A percentile compares a stretch with the other conserved stretches of the same genome.
Conservation (phyloP, 1,140 invertebrate genomes). For the Neelides sp. region DNA sequence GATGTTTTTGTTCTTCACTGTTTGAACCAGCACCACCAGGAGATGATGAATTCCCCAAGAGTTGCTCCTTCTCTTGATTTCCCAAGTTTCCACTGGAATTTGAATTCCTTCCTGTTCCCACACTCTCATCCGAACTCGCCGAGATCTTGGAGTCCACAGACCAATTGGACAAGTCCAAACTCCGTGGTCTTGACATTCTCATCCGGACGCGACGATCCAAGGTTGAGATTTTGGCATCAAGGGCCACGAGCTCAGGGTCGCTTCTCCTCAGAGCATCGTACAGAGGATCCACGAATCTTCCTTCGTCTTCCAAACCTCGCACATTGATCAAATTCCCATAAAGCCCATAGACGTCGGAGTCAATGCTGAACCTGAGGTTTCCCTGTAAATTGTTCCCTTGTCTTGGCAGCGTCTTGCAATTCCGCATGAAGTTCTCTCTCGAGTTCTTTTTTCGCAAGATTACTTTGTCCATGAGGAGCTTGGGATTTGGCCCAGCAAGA, state of each 20-base stretch:
- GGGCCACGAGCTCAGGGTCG: constrained; percentile 66
- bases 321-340: constrained; percentile 81
- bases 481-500: too few relatives aligned
- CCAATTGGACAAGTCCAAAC: constrained; percentile 72
- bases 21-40: constrained; percentile 33
- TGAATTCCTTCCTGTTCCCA: constrained; percentile 33
- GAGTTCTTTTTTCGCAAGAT: constrained; percentile 31
- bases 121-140: constrained; percentile 64
- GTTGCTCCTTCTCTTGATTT: constrained; percentile 40
- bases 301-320: constrained; percentile 70
- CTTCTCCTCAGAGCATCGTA: constrained; percentile 61
- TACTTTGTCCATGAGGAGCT: too few relatives aligned
- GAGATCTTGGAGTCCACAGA: constrained; percentile 73
- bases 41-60: constrained; percentile 47
- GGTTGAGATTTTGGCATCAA: constrained; percentile 61
- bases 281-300: constrained; percentile 49
- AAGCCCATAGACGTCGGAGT: constrained; percentile 72
- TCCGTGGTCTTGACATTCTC: constrained; percentile 63
- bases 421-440: constrained; percentile 36
- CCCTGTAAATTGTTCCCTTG: constrained; percentile 46
- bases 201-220: constrained; percentile 61
- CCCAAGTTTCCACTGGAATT: constrained; percentile 19
- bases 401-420: constrained; percentile 64
- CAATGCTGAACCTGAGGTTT: constrained; percentile 29
- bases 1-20: too few relatives aligned